Evolutionary conservation across 2,113 vertebrate genomes (phyloP).

Genomic region (Alectura lathami): DNA sequence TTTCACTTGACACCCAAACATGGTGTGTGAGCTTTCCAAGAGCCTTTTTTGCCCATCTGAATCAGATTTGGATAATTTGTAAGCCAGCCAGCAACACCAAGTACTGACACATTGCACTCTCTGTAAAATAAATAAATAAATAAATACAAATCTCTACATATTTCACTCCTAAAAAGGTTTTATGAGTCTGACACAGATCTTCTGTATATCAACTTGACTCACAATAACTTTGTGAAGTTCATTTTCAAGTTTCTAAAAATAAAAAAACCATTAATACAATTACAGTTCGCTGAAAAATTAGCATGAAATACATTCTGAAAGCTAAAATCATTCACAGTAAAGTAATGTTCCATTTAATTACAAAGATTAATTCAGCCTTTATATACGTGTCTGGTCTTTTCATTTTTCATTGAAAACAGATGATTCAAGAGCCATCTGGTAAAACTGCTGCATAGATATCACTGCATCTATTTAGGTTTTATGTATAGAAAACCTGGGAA

Average conservation of each 20-base stretch:
- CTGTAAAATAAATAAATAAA: not conserved
- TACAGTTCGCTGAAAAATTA: constrained; percentile 77
- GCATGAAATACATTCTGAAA: constrained; percentile 75
- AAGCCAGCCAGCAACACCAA: not conserved
- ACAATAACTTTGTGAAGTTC: constrained; percentile 43
- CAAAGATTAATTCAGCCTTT: constrained; percentile 79
- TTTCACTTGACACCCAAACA: not conserved
- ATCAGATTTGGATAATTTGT: not conserved
- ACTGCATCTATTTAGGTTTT: constrained; percentile 54
- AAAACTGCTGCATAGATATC: constrained; percentile 48
- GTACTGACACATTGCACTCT: not conserved
- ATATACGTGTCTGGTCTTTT: constrained; percentile 61
- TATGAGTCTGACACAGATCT: constrained; percentile 25
- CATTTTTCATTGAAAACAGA: constrained; percentile 74
- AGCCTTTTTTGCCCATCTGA: not conserved
- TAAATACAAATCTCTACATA: not conserved
- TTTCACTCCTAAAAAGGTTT: not conserved
- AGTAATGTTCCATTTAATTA: constrained; percentile 80
- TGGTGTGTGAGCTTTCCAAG: not conserved
- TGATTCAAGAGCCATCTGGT: constrained; percentile 75
- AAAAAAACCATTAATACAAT: constrained; percentile 68
- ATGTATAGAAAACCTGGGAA: not conserved
- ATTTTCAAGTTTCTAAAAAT: constrained; percentile 70
- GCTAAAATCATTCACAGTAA: constrained; percentile 73
- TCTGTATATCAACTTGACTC: constrained; percentile 10